A percentile compares a stretch with the other conserved stretches of the same genome.
These are phyloP conservation scores for Elachura formosa DNA, from an alignment of 2,113 vertebrate species.

Conservation along the genomic window DNA sequence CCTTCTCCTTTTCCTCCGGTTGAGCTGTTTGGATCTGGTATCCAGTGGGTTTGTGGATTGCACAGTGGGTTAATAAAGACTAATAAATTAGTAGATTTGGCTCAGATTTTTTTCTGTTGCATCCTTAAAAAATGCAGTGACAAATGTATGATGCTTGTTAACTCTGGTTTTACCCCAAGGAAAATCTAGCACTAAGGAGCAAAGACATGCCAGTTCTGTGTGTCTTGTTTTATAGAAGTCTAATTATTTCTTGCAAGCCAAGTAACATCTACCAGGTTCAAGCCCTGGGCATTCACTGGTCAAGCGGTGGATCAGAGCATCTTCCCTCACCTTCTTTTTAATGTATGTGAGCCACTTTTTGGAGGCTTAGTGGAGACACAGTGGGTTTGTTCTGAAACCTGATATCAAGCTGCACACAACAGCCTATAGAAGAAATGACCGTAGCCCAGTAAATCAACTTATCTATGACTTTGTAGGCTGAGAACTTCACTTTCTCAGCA, in stretches of 20 bases:
- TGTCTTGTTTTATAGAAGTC: not conserved
- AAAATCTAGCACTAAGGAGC: not conserved
- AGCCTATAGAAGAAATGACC: not conserved
- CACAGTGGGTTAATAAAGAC: not conserved
- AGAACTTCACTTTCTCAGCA: not conserved
- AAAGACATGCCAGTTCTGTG: not conserved
- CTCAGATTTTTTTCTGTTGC: not conserved
- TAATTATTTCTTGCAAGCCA: not conserved
- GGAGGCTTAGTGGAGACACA: not conserved
- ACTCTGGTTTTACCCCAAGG: not conserved
- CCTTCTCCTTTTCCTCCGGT: not conserved
- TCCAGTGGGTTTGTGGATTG: not conserved
- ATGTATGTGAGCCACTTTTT: not conserved
- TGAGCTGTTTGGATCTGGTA: not conserved
- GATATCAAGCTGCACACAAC: not conserved
- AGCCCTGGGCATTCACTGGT: not conserved
- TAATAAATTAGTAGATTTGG: not conserved
- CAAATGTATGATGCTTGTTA: not conserved
- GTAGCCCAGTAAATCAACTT: not conserved
- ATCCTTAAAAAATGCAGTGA: not conserved
- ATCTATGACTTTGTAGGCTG: not conserved
- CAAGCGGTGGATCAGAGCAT: not conserved
- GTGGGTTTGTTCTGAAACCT: not conserved
- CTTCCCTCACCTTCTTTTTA: not conserved
- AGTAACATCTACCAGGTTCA: not conserved